A percentile compares a stretch with the other conserved stretches of the same genome.
Conservation (phyloP, 2,888 invertebrate species). For the Eumerus sabulonum region DNA sequence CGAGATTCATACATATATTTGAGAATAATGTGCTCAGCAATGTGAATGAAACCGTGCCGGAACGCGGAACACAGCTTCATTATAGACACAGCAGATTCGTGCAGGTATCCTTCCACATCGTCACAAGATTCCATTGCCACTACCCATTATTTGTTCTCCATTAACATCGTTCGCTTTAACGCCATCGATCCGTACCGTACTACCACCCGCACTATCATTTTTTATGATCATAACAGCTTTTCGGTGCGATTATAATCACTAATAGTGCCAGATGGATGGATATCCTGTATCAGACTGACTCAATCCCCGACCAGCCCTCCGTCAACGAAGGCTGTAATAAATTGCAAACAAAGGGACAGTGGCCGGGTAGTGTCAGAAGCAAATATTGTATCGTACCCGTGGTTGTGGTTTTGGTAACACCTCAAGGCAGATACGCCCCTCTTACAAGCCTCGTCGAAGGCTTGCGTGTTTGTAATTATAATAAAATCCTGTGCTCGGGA, state of each 20-base stretch:
- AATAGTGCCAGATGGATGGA: slow-evolving; percentile 10
- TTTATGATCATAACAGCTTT: slow-evolving; percentile 15
- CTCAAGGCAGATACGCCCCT: neutral
- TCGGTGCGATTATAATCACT: slow-evolving; percentile 9
- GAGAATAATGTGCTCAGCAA: slow-evolving; percentile 20
- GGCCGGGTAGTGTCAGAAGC: neutral
- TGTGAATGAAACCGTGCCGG: slow-evolving; percentile 6
- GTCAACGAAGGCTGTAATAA: slow-evolving; percentile 2
- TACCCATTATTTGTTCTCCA: neutral
- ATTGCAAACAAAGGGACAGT: slow-evolving; percentile 12
- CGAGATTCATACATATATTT: slow-evolving; percentile 30
- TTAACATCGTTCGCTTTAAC: neutral
- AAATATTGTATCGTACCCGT: slow-evolving; percentile 2
- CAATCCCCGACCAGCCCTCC: neutral
- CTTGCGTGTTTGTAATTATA: slow-evolving; percentile 52
- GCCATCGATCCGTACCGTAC: neutral
- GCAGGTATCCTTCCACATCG: slow-evolving; percentile 22
- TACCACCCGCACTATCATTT: neutral
- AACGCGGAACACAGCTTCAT: slow-evolving; percentile 25
- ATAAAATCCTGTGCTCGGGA: slow-evolving; percentile 43
- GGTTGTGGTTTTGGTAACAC: neutral
- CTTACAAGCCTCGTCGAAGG: slow-evolving; percentile 1
- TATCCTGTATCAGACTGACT: neutral
- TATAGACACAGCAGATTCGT: slow-evolving; percentile 23
- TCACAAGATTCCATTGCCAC: slow-evolving; percentile 22